Evolutionary conservation across 2,888 invertebrate genomes (phyloP).

Genomic region (Neelides folsomi): DNA sequence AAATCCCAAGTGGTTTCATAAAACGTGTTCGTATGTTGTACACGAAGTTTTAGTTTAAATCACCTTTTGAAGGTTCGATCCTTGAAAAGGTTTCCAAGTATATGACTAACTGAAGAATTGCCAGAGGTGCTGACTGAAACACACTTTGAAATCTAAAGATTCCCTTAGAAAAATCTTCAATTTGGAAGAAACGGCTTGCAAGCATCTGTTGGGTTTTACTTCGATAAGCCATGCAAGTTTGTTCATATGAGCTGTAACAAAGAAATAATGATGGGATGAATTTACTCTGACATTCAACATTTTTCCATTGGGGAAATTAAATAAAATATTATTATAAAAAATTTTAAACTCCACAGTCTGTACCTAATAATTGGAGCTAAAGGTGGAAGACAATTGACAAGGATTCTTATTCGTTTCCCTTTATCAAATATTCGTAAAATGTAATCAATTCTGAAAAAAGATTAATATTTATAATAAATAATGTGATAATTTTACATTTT

Average conservation of each 20-base stretch:
- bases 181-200: constrained; percentile 11
- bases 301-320: neutral
- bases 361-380: constrained; percentile 22
- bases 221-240: neutral
- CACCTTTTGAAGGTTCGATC: constrained; percentile 1
- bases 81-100: constrained; percentile 12
- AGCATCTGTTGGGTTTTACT: constrained; percentile 11
- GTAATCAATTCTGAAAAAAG: constrained; percentile 15
- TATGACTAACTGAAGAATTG: constrained; percentile 17
- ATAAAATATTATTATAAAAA: neutral
- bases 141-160: constrained; percentile 18
- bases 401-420: constrained; percentile 16
- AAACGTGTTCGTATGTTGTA: neutral
- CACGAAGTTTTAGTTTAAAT: neutral
- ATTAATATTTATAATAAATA: too few relatives aligned
- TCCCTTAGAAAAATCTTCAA: constrained; percentile 13
- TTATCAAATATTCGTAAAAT: constrained; percentile 17
- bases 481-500: too few relatives aligned
- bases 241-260: constrained; percentile 13
- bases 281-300: too few relatives aligned
- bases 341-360: neutral
- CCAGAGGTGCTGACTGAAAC: constrained; percentile 24
- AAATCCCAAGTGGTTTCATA: neutral
- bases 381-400: constrained; percentile 21
- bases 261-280: neutral